Evolutionary conservation across 1,140 invertebrate genomes (phyloP), one percentile per base, ranked within the genome.

Genomic region (Eufriesea mexicana): DNA sequence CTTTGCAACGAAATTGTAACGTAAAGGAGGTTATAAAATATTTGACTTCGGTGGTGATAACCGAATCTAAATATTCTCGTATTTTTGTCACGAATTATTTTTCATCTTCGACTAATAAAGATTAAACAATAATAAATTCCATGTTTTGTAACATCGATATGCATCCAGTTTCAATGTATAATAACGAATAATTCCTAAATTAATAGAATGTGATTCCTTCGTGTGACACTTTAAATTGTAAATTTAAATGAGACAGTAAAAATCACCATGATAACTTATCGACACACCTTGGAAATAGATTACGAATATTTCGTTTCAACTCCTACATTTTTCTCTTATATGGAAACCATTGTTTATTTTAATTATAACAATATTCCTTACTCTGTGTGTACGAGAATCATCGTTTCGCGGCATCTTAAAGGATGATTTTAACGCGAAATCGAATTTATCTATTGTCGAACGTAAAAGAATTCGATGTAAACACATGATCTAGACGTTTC

Each of bases 401-500:
- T 84, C 61, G 25, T 84, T 84, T 62, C 57, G 20, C 73, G 12
- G 28, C n/a, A 62, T 61, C n/a, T 71, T 83, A 72, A 54, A 51
- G 35, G 18, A 64, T 49, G 71, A 66, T 66, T 84, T 72, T 16
- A 62, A 66, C 51, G 51, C 51, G 47, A 83, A 77, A 71, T 78
- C 51, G 64, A 82, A 54, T 68, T 45, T 61, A 14, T 14, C 14
- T 49, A 20, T 14, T 12, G n/a, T 71, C 64, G 2, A 8, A 18
- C 20, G 16, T 14, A n/a, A 0, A 57, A 6, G 8, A n/a, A 16
- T 16, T 14, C 20, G 12, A 67, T 12, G 10, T 45, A 12, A n/a
- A 2, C 64, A 10, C 10, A 23, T n/a, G 20, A 0, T 2, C 10
- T 20, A 23, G 9, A 7, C 5, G 28, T 55, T 55, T 55, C 70